A percentile compares a stretch with the other conserved stretches of the same genome.
Conservation (phyloP, 2,797 vertebrate species). For the Enteromius viviparus region DNA sequence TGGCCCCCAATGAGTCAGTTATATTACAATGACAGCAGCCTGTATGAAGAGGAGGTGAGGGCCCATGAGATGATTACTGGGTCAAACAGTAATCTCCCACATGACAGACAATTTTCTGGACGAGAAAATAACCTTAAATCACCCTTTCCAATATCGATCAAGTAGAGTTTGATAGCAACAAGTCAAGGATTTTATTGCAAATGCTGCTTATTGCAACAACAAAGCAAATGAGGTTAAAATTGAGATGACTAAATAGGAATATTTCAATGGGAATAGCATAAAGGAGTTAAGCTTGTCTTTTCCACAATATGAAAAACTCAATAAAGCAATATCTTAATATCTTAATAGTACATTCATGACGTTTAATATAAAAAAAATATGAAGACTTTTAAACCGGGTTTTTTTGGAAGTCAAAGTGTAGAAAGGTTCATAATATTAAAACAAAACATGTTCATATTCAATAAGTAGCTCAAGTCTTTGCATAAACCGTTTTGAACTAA, state of each 20-base stretch:
- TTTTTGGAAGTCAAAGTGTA: not conserved
- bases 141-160: not conserved
- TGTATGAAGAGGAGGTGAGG: not conserved
- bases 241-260: not conserved
- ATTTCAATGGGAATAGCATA: not conserved
- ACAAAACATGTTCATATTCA: not conserved
- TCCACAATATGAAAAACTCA: not conserved
- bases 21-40: not conserved
- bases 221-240: not conserved
- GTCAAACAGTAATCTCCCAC: not conserved
- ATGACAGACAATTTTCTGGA: not conserved
- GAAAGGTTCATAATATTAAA: not conserved
- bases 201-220: not conserved
- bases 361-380: not conserved
- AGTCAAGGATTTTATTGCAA: not conserved
- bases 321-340: too few species aligned
- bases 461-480: not conserved
- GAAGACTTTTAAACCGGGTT: not conserved
- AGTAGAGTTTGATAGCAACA: not conserved
- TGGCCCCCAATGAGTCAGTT: constrained; percentile 4
- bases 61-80: not conserved
- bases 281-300: not conserved
- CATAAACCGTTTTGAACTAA: not conserved
- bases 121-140: not conserved
- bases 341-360: not conserved